phyloP scores from a whole-genome alignment of 2,797 vertebrate species.

The Enteromius trimaculatus region DNA sequence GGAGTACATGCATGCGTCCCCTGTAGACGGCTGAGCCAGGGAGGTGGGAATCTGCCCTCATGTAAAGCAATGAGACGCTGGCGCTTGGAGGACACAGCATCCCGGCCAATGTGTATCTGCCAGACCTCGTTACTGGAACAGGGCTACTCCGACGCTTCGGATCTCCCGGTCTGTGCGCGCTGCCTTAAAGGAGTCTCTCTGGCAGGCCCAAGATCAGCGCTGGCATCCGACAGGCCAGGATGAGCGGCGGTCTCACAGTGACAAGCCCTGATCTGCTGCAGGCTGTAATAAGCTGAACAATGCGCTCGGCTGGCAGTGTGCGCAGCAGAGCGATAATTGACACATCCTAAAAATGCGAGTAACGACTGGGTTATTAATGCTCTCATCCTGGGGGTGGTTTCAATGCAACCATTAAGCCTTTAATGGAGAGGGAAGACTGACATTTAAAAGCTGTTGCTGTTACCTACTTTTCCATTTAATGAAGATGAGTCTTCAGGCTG shows the following conservation, averaged over 20 bases:
- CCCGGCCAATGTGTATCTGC: conserved; percentile 51
- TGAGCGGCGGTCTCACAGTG: conserved; percentile 59
- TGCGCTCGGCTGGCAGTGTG: conserved; percentile 66
- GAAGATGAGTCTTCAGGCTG: conserved; percentile 67
- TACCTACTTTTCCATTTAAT: conserved; percentile 70
- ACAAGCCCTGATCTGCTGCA: conserved; percentile 61
- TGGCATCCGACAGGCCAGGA: conserved; percentile 25
- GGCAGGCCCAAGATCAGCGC: conserved; percentile 39
- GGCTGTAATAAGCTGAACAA: conserved; percentile 69
- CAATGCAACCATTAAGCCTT: conserved; percentile 79
- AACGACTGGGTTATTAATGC: conserved; percentile 79
- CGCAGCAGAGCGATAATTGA: conserved; percentile 75
- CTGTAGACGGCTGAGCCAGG: conserved; percentile 59
- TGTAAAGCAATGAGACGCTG: conserved; percentile 65
- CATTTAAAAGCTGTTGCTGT: conserved; percentile 77
- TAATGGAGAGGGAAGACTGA: conserved; percentile 80
- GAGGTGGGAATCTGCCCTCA: conserved; percentile 70
- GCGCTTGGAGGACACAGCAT: conserved; percentile 42
- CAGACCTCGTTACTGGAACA: conserved; percentile 53
- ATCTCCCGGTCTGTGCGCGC: conserved; percentile 38
- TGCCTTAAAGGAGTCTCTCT: conserved; percentile 52
- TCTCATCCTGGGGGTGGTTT: conserved; percentile 76
- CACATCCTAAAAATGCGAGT: conserved; percentile 77
- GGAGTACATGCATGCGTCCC: conserved; percentile 73
- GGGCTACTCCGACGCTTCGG: conserved; percentile 49